These are phyloP conservation scores for Stenolophus ochropezus DNA, from an alignment of 2,888 invertebrate species.

Conservation along the genomic window DNA sequence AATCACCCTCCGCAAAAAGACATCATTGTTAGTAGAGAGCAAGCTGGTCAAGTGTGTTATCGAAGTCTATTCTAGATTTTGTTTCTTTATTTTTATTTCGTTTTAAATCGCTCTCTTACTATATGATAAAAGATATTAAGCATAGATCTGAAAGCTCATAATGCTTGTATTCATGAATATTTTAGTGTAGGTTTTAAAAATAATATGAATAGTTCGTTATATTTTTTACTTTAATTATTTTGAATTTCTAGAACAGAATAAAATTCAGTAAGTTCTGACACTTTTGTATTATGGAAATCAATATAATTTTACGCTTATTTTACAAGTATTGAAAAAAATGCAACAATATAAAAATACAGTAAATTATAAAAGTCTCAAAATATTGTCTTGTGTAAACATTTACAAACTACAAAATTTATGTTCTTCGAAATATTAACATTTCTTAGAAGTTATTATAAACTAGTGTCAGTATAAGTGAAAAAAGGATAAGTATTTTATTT, in stretches of 20 bases:
- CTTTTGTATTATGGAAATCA: too few relatives aligned
- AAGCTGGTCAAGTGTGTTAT: slow-evolving; percentile 36
- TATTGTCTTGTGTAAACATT: background rate
- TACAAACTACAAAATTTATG: too few relatives aligned
- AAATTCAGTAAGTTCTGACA: too few relatives aligned
- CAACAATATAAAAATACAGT: too few relatives aligned
- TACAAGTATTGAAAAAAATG: too few relatives aligned
- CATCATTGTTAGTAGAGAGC: slow-evolving; percentile 32
- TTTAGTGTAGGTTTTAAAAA: background rate
- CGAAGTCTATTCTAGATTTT: slow-evolving; percentile 46
- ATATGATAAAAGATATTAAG: background rate
- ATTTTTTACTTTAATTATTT: background rate
- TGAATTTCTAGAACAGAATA: too few relatives aligned
- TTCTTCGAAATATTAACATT: background rate
- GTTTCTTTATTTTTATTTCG: background rate
- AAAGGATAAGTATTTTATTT: slow-evolving; percentile 21
- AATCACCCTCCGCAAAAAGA: slow-evolving; percentile 53
- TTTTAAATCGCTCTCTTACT: background rate
- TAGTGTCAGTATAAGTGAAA: background rate
- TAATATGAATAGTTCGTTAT: background rate
- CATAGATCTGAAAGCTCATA: background rate
- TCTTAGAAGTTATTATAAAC: background rate
- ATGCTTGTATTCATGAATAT: background rate
- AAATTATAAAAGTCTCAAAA: too few relatives aligned
- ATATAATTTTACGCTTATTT: too few relatives aligned